phyloP scores from a whole-genome alignment of 2,797 vertebrate genomes.

The Ispidina lecontei region DNA sequence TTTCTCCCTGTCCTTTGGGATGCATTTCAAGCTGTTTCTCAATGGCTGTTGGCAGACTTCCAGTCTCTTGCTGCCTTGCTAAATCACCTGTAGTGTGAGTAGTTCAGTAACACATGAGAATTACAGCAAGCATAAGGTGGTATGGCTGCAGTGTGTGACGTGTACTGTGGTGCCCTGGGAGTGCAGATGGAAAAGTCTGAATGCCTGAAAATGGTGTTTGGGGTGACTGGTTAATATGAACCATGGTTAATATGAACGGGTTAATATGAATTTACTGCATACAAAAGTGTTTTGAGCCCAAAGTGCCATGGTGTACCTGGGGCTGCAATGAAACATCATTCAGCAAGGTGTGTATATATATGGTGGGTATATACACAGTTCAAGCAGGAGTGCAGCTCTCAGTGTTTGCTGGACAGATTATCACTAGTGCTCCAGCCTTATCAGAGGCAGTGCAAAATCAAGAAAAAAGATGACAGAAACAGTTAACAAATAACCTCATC shows the following conservation, averaged over 20 bases:
- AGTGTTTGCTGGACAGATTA: neutral
- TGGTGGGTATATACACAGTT: neutral
- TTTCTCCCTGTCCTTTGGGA: neutral
- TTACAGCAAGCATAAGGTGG: neutral
- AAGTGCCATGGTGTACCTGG: neutral
- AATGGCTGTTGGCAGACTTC: slow-evolving; percentile 54
- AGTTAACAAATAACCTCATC: neutral
- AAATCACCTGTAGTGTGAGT: slow-evolving; percentile 46
- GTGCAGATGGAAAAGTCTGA: neutral
- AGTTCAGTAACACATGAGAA: slow-evolving; percentile 19
- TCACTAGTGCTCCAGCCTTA: neutral
- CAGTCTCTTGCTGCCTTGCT: slow-evolving; percentile 28
- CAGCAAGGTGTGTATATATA: neutral
- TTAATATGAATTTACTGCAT: neutral
- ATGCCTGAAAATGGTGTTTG: neutral
- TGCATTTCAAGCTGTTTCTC: slow-evolving; percentile 50
- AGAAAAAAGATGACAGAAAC: neutral
- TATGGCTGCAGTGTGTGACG: neutral
- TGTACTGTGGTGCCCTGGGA: neutral
- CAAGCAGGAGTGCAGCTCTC: neutral
- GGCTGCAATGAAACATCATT: neutral
- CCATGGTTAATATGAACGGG: neutral
- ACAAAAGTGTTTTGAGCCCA: neutral
- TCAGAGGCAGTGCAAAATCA: neutral
- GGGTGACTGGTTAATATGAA: neutral